Percentiles rank a stretch among this genome's conserved stretches.
These are phyloP conservation scores for Octopus bimaculoides DNA, from an alignment of 1,140 invertebrate species.

Conservation along the genomic window DNA sequence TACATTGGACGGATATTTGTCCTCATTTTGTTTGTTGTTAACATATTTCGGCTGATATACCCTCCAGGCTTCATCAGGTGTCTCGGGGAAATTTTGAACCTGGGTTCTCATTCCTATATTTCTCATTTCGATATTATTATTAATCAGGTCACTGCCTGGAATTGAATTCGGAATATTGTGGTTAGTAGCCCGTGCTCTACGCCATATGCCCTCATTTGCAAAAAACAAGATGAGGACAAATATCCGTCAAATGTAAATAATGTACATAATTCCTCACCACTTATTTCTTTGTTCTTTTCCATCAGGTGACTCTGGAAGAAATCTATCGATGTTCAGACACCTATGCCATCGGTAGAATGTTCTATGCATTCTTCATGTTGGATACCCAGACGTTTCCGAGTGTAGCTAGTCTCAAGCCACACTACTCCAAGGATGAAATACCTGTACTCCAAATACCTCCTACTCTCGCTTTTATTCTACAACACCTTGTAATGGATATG, in stretches of 20 bases:
- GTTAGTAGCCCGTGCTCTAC: too few species aligned
- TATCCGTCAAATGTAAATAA: not conserved
- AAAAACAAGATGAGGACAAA: not conserved
- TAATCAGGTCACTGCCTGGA: too few species aligned
- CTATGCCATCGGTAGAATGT: constrained; percentile 34
- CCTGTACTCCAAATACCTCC: constrained; percentile 18
- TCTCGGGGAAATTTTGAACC: too few species aligned
- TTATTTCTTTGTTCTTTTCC: not conserved
- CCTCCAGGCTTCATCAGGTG: too few species aligned
- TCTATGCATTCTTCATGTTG: constrained; percentile 22
- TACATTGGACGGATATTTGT: too few species aligned
- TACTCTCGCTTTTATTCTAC: constrained; percentile 20
- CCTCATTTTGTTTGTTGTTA: too few species aligned
- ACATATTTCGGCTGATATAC: too few species aligned
- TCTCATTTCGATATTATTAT: too few species aligned
- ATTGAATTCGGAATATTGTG: too few species aligned
- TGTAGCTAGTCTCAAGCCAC: constrained; percentile 23
- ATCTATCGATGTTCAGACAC: constrained; percentile 28
- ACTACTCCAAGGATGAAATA: constrained; percentile 28
- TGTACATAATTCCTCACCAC: not conserved
- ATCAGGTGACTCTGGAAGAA: constrained; percentile 24
- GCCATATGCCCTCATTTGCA: not conserved
- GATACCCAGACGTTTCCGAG: constrained; percentile 25
- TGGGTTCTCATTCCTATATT: too few species aligned
- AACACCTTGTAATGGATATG: constrained; percentile 26